These are phyloP conservation scores for Hydractinia echinata DNA, from an alignment of 30 jellyfish, hydroid and myxozoan genomes.

Conservation along the genomic window DNA sequence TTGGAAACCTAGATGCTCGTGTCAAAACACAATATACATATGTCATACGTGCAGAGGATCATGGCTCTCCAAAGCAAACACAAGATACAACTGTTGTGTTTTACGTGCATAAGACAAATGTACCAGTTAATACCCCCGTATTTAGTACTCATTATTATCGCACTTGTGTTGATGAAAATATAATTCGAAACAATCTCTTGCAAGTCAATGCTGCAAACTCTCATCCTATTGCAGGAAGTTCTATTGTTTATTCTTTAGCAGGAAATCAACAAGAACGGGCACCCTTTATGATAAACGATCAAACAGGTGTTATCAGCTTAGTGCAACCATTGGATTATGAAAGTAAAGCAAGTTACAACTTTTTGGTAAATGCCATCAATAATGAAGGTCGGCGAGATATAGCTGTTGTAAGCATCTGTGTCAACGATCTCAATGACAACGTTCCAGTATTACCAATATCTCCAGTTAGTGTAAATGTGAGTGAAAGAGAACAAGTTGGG, in stretches of 20 bases:
- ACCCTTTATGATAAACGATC: constrained; percentile 33
- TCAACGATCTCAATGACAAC: constrained; percentile 52
- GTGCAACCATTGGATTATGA: constrained; percentile 55
- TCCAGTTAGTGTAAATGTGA: constrained; percentile 6
- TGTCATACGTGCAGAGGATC: constrained; percentile 28
- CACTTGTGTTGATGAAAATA: constrained; percentile 46
- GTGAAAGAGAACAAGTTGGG: constrained; percentile 39
- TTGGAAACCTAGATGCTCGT: constrained; percentile 28
- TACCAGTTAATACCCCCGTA: constrained; percentile 26
- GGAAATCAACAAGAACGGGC: constrained; percentile 38
- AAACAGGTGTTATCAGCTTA: constrained; percentile 44
- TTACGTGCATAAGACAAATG: constrained; percentile 28
- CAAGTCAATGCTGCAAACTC: constrained; percentile 47
- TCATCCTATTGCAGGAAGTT: constrained; percentile 31
- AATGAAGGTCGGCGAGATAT: constrained; percentile 37
- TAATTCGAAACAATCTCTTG: neutral
- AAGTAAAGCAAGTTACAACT: constrained; percentile 35
- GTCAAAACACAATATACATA: constrained; percentile 2
- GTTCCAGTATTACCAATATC: constrained; percentile 32
- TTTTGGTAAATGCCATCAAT: constrained; percentile 45
- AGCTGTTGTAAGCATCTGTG: constrained; percentile 43
- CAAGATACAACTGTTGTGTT: constrained; percentile 13
- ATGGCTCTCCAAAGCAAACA: constrained; percentile 41
- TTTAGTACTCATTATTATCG: constrained; percentile 22
- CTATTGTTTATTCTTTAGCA: constrained; percentile 7